Conservation (phyloP, 2,888 invertebrate genomes). For the Kuschelorhynchus macadamiae region DNA sequence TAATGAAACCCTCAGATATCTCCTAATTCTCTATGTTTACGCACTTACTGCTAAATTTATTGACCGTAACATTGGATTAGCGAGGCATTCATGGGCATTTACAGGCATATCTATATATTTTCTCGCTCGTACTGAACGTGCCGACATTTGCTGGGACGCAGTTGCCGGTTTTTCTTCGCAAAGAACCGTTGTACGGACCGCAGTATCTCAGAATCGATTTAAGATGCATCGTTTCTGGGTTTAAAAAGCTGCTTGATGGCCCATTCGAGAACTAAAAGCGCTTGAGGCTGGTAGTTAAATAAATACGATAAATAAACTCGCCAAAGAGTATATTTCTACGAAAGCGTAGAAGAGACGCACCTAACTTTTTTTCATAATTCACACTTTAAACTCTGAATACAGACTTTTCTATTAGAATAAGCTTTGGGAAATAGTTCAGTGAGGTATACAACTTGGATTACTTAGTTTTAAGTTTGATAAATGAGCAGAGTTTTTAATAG, state of each 20-base stretch:
- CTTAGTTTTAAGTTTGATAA: too few species aligned
- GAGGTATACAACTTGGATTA: too few species aligned
- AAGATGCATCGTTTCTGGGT: neutral
- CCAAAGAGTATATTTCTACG: too few species aligned
- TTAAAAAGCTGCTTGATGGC: neutral
- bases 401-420: too few species aligned
- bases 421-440: too few species aligned
- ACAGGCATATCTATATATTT: slow-evolving; percentile 19
- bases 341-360: too few species aligned
- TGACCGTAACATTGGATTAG: slow-evolving; percentile 39
- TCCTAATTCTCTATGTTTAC: slow-evolving; percentile 28
- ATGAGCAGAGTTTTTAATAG: too few species aligned
- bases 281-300: too few species aligned
- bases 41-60: slow-evolving; percentile 35
- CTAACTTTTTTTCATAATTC: too few species aligned
- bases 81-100: slow-evolving; percentile 27
- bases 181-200: slow-evolving; percentile 40
- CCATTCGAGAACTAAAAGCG: neutral
- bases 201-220: slow-evolving; percentile 25
- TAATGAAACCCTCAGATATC: slow-evolving; percentile 27
- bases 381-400: too few species aligned
- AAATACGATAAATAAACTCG: too few species aligned
- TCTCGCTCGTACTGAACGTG: slow-evolving; percentile 22
- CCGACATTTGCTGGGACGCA: slow-evolving; percentile 10
- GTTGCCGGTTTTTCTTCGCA: slow-evolving; percentile 12